Percentiles rank a stretch among this genome's conserved stretches.
Evolutionary conservation across 2,797 vertebrate species (phyloP).

Genomic region (Molossus alvarezi): DNA sequence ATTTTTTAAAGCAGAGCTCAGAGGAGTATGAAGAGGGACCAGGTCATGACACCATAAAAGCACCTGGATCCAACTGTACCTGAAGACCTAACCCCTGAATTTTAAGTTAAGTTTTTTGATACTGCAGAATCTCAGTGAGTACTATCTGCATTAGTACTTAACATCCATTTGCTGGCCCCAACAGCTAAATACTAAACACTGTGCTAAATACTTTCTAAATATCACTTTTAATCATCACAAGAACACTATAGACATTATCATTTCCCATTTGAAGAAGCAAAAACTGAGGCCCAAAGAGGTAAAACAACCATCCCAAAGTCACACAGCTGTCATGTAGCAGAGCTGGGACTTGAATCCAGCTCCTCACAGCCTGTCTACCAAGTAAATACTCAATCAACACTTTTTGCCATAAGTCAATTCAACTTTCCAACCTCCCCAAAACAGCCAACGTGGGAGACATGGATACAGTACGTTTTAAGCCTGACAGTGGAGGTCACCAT

Average conservation of each 20-base stretch:
- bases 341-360: neutral
- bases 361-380: neutral
- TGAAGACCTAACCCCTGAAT: neutral
- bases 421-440: neutral
- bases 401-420: neutral
- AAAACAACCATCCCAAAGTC: neutral
- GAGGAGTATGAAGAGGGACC: neutral
- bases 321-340: neutral
- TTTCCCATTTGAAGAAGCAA: neutral
- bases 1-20: too few relatives aligned
- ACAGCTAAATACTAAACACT: neutral
- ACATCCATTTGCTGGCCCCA: neutral
- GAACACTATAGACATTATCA: neutral
- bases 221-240: constrained; percentile 14
- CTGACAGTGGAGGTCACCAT: neutral
- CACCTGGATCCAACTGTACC: constrained; percentile 22
- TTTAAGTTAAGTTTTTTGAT: neutral
- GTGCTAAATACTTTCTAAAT: neutral
- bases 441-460: neutral
- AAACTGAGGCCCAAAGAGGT: neutral
- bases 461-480: neutral
- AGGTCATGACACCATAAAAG: neutral
- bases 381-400: neutral
- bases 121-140: neutral
- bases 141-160: neutral